A percentile compares a stretch with the other conserved stretches of the same genome.
Conservation (phyloP, 2,113 vertebrate species). For the Penelope pileata region DNA sequence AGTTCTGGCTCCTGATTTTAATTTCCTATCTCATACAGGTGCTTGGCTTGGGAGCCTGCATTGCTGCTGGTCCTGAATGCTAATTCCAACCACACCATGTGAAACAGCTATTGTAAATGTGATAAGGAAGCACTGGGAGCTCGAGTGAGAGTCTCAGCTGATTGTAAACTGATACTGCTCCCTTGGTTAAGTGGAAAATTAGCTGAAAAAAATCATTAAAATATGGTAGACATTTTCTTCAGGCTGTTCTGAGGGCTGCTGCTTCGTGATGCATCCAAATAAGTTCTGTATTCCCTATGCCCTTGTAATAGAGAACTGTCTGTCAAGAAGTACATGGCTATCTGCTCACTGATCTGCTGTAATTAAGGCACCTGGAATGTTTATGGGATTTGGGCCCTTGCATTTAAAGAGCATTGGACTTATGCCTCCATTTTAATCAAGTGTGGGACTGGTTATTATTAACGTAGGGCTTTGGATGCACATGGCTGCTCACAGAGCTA, state of each 20-base stretch:
- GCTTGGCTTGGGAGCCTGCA: constrained; percentile 13
- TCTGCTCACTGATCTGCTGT: background rate
- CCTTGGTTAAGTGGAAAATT: constrained; percentile 64
- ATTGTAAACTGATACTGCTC: constrained; percentile 45
- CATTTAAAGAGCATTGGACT: constrained; percentile 28
- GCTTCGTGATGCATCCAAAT: constrained; percentile 1
- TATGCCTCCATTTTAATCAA: constrained; percentile 22
- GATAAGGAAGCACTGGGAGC: constrained; percentile 53
- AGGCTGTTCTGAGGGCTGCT: background rate
- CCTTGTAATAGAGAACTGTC: constrained; percentile 29
- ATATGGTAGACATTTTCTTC: constrained; percentile 29
- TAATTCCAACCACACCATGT: background rate
- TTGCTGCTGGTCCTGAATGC: constrained; percentile 41
- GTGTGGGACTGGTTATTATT: background rate
- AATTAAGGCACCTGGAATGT: constrained; percentile 41
- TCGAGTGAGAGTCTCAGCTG: constrained; percentile 29
- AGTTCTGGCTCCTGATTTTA: constrained; percentile 49
- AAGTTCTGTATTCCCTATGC: background rate
- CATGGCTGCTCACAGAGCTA: background rate
- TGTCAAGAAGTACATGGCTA: background rate
- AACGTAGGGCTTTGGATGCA: background rate
- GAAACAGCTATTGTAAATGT: background rate
- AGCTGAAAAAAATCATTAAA: constrained; percentile 45
- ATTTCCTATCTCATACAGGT: constrained; percentile 28
- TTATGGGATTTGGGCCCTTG: constrained; percentile 19